Evolutionary conservation across 2,113 vertebrate genomes (phyloP), one percentile per base, ranked within the genome.

Genomic region (Sitta europaea): DNA sequence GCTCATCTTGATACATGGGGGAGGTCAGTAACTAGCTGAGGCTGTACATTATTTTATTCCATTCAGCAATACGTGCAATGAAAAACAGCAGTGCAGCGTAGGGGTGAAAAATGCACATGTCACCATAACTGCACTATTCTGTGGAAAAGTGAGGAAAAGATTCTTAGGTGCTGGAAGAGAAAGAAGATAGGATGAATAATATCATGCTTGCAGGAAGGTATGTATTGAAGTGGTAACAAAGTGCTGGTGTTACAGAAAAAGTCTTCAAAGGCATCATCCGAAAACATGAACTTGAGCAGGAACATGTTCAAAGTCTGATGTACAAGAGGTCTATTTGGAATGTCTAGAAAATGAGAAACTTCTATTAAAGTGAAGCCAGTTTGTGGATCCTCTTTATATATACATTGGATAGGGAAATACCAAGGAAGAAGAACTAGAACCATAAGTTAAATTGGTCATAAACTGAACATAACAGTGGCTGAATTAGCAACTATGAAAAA

Each of bases 41-140:
- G 84, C 36, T 86, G 55, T 90, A 57, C 48, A 77, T 91, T 91
- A 91, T 94, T 96, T 95, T 78, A 53, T 91, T 93, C 59, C 55
- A 92, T 95, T 97, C 91, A 95, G 91, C 91, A 92, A 63, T 71
- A 91, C 67, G 91, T 57, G 36, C 86, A 63, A 29, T 78, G 61
- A 75, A 77, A 92, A 94, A 88, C 66, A 88, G 82, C 90, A 94
- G 78, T 58, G 51, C 67, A 62, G 22, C 2, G 2, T 16, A 73
- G 59, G 89, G 73, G 53, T 91, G 92, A 96, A 94, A 95, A 97
- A 97, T 91, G 83, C 43, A 67, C 51, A 8, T 78, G 82, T 92
- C 86, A 88, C 55, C 15, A 6, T 91, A 92, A 89, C 72, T 84
- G 33, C 51, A 63, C 81, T 81, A 38, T 84, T 91, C 72, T 84